A percentile compares a stretch with the other conserved stretches of the same genome.
Conservation (phyloP, 2,888 invertebrate genomes). For the Tipula unca region DNA sequence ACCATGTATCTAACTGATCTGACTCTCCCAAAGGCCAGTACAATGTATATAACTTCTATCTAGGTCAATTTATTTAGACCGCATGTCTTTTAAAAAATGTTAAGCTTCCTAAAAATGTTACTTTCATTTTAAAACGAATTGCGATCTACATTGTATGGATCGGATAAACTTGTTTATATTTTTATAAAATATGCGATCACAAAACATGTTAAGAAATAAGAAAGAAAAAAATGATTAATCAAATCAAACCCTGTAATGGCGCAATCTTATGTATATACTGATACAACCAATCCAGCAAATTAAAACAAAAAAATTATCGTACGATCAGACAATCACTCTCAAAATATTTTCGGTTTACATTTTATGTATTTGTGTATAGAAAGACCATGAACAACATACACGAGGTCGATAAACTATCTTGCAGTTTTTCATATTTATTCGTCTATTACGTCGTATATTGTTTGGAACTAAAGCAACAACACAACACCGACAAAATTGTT, state of each 20-base stretch:
- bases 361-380: no score
- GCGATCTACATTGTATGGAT: background rate
- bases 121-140: background rate
- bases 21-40: no score
- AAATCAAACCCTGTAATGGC: background rate
- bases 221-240: background rate
- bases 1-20: no score
- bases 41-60: no score
- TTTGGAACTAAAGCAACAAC: no score
- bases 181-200: background rate
- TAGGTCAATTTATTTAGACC: no score
- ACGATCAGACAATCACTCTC: background rate
- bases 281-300: background rate
- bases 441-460: background rate
- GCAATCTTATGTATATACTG: background rate
- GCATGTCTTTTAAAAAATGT: background rate
- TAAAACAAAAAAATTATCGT: background rate
- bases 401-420: background rate
- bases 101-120: background rate
- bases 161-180: background rate
- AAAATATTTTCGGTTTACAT: background rate
- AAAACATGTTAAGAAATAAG: background rate
- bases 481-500: background rate
- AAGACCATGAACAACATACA: background rate
- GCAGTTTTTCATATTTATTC: background rate